Base-by-base conservation (phyloP, 2,797 vertebrate genomes). In the Monodelphis domestica region DNA sequence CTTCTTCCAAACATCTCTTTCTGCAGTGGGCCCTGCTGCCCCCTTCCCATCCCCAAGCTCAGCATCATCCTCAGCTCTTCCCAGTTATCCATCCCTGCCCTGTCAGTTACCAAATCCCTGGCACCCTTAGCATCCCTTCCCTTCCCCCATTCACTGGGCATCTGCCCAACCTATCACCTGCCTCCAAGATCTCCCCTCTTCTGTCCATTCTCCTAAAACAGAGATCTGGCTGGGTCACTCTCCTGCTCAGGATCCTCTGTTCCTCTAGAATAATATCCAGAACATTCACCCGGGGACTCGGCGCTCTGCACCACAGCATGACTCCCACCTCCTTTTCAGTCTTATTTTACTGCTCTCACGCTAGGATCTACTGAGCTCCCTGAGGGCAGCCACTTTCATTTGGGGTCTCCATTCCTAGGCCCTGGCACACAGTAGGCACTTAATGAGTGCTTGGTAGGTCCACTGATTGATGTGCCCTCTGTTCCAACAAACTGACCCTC, bases 231-330 rank as follows among this genome's bases (percentile, higher is more conserved):
- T 26, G 24, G 57, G 17, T 54, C 0, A 0, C 55, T 59, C 45
- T 92, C 53, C 12, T 52, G 3, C 2, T 29, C 2, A 17, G 63
- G 56, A 56, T 52, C 70, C 33, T 9, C 45, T 57, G 9, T 0
- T 9, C 21, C 14, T 2, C 0, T 11, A 38, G 38, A 7, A 26
- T n/a, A 1, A 5, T 5, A 14, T 4, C 63, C 4, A 50, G 5
- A 50, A 21, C 21, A 30, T 24, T 21, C 54, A 30, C 1, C 3
- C 50, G 2, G 2, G 63, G 0, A 2, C 24, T 55, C 29, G 45
- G 11, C 33, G 70, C 45, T 33, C 12, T 30, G 0, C 56, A 9
- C 56, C 29, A 30, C 56, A 57, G 29, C 12, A 11, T 30, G 57
- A 3, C 29, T 59, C 63, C 21, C 38, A 84, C 3, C 9, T 38